phyloP scores from a whole-genome alignment of 2,113 vertebrate species.

The Syngnathoides biaculeatus region DNA sequence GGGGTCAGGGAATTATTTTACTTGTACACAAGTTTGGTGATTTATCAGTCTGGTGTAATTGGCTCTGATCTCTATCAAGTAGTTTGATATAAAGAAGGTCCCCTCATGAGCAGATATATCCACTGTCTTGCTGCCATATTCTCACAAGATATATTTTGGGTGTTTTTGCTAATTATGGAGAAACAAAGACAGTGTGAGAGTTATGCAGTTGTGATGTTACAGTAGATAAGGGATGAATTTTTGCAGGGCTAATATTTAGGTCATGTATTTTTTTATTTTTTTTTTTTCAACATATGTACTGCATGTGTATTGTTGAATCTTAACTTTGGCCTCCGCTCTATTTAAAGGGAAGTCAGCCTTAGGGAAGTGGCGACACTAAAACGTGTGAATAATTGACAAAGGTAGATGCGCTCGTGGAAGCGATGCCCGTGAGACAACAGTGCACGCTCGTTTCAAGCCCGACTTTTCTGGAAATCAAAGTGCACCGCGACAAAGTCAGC shows the following conservation, averaged over 20 bases:
- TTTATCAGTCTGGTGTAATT: too few species aligned
- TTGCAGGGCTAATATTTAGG: slow-evolving; percentile 5
- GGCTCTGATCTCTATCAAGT: too few species aligned
- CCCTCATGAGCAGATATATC: neutral
- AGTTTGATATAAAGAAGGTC: too few species aligned
- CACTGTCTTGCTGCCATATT: neutral
- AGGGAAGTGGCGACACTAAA: slow-evolving; percentile 59
- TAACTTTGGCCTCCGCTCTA: slow-evolving; percentile 24
- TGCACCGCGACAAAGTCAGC: neutral
- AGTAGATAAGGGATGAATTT: neutral
- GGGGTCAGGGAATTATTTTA: too few species aligned
- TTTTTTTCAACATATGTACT: neutral
- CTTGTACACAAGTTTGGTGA: too few species aligned
- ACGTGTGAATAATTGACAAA: slow-evolving; percentile 76
- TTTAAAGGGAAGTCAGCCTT: slow-evolving; percentile 55
- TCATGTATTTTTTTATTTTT: neutral
- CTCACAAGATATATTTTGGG: too few species aligned
- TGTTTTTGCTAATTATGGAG: neutral
- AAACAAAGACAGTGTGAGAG: neutral
- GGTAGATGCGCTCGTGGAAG: slow-evolving; percentile 62
- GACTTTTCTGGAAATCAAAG: slow-evolving; percentile 46
- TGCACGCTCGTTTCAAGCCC: slow-evolving; percentile 66
- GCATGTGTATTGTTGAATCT: slow-evolving; percentile 18
- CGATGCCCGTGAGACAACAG: slow-evolving; percentile 52
- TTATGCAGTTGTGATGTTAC: neutral